Conservation (phyloP, 1,140 invertebrate genomes). For the Campoletis sonorensis region DNA sequence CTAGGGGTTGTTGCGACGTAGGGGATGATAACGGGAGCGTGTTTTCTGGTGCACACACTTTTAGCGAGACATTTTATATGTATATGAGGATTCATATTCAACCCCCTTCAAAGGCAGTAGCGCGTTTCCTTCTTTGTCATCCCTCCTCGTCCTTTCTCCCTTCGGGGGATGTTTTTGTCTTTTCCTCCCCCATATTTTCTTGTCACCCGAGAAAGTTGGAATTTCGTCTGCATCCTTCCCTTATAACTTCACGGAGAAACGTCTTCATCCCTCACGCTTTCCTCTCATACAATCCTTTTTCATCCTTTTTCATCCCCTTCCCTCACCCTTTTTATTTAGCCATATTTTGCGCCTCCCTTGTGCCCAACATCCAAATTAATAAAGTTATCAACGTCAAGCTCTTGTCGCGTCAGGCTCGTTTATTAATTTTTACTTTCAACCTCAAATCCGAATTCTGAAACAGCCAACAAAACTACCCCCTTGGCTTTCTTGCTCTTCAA, state of each 20-base stretch:
- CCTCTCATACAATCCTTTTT: background rate
- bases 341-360: background rate
- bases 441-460: background rate
- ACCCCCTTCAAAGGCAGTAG: constrained; percentile 23
- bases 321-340: background rate
- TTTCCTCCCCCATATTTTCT: background rate
- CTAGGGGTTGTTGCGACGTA: background rate
- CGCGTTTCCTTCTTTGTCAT: constrained; percentile 24
- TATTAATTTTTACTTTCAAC: constrained; percentile 53
- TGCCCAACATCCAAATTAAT: constrained; percentile 55
- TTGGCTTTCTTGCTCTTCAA: too few relatives aligned
- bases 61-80: background rate
- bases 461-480: background rate
- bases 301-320: background rate
- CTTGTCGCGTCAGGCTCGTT: constrained; percentile 55
- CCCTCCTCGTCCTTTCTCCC: background rate
- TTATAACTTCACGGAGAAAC: background rate
- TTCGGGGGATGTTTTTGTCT: background rate
- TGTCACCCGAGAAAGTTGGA: background rate
- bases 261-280: background rate
- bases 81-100: constrained; percentile 7
- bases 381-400: constrained; percentile 57
- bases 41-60: background rate
- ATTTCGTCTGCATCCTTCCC: background rate
- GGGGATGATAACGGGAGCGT: background rate